These are phyloP conservation scores for Trachelipus rathkii DNA, from an alignment of 1,140 invertebrate genomes.

Conservation along the genomic window DNA sequence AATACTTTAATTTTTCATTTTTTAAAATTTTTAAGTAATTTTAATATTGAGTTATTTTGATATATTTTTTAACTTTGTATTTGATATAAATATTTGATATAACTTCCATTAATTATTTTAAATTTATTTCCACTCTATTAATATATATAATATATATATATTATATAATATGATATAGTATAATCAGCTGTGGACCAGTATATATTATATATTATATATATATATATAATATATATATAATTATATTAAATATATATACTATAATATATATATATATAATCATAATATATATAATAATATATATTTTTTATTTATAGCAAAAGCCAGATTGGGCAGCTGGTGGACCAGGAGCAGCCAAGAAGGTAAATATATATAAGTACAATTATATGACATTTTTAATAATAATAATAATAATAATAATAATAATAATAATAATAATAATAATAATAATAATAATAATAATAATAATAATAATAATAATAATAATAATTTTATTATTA, in stretches of 20 bases:
- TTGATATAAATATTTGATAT: background rate
- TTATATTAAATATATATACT: background rate
- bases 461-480: too few species aligned
- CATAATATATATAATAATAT: constrained; percentile 7
- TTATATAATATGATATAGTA: constrained; percentile 18
- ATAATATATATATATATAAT: background rate
- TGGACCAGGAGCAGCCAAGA: constrained; percentile 41
- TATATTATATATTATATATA: background rate
- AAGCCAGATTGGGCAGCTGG: constrained; percentile 45
- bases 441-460: too few species aligned
- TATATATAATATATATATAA: constrained; percentile 12
- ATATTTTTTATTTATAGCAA: constrained; percentile 26
- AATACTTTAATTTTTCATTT: background rate
- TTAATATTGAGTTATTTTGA: background rate
- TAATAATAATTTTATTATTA: too few species aligned
- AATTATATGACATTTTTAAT: too few species aligned
- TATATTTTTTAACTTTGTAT: background rate
- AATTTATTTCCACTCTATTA: too few species aligned
- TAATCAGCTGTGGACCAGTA: too few species aligned
- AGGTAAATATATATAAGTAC: constrained; percentile 28
- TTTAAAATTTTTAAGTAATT: background rate
- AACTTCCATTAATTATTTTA: too few species aligned
- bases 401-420: too few species aligned
- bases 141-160: constrained; percentile 15
- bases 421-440: too few species aligned